Percentiles rank a stretch among this genome's conserved stretches.
These are phyloP conservation scores for Eufriesea mexicana DNA, from an alignment of 1,140 invertebrate species.

Conservation along the genomic window DNA sequence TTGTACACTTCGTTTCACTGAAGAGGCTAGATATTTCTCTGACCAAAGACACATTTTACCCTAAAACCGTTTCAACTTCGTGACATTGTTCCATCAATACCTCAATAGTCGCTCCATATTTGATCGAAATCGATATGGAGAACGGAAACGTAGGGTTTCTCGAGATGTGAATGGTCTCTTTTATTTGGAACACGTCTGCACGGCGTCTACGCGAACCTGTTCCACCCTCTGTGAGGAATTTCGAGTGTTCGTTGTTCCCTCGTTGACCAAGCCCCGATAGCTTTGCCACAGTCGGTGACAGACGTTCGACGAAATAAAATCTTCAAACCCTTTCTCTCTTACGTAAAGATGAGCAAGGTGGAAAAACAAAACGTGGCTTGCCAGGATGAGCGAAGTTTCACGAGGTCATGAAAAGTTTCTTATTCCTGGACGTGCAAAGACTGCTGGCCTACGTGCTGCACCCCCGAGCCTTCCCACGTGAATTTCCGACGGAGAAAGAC, in stretches of 20 bases:
- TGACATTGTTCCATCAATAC: no score
- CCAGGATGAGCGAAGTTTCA: conserved; percentile 38
- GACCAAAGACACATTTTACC: no score
- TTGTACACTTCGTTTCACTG: no score
- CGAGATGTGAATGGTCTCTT: not conserved
- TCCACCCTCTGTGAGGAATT: not conserved
- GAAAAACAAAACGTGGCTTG: not conserved
- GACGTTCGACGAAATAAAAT: conserved; percentile 23
- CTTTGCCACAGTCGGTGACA: conserved; percentile 7
- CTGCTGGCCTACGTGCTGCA: conserved; percentile 7
- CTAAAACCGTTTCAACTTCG: no score
- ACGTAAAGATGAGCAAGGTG: not conserved
- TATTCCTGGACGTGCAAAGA: conserved; percentile 51
- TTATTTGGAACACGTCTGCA: not conserved
- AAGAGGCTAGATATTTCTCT: no score
- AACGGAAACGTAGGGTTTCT: no score
- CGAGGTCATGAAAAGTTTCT: conserved; percentile 63
- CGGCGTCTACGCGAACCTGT: not conserved
- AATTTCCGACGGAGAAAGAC: conserved; percentile 47
- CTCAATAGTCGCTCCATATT: no score
- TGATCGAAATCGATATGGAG: no score
- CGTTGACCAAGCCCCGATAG: not conserved
- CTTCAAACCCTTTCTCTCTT: conserved; percentile 20
- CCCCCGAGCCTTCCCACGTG: conserved; percentile 36
- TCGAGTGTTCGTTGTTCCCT: no score